phyloP scores from a whole-genome alignment of 2,113 vertebrate genomes.

The Chionodraco myersi region DNA sequence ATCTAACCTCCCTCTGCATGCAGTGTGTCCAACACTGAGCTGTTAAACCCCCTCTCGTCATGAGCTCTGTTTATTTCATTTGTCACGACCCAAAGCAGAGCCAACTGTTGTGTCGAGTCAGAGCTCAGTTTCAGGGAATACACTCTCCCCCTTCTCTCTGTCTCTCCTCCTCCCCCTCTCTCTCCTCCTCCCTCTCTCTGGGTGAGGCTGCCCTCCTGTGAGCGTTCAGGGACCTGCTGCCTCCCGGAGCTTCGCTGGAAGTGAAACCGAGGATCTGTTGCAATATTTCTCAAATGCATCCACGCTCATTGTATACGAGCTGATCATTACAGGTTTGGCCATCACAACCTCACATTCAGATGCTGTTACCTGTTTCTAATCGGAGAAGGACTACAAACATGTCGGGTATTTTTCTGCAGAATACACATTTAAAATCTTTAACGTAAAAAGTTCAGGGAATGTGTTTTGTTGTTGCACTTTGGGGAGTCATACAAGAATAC shows the following conservation, averaged over 20 bases:
- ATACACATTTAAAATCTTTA: conserved; percentile 18
- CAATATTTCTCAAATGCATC: conserved; percentile 4
- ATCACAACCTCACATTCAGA: conserved; percentile 6
- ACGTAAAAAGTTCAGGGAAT: conserved; percentile 57
- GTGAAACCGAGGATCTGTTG: conserved; percentile 35
- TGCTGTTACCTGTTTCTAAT: conserved; percentile 1
- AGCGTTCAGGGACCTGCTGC: conserved; percentile 37
- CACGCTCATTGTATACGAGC: neutral
- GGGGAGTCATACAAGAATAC: neutral
- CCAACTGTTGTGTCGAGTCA: conserved; percentile 53
- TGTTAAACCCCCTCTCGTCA: conserved; percentile 32
- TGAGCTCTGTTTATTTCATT: conserved; percentile 58
- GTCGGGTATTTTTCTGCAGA: conserved; percentile 47
- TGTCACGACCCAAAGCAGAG: conserved; percentile 65
- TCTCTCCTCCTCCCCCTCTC: neutral
- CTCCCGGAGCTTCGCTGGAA: conserved; percentile 31
- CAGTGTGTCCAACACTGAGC: conserved; percentile 40
- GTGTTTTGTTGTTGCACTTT: conserved; percentile 55
- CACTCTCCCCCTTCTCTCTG: neutral
- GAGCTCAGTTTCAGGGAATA: conserved; percentile 57
- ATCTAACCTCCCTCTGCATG: conserved; percentile 30
- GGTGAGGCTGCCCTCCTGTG: conserved; percentile 66
- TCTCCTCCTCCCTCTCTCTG: neutral
- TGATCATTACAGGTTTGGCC: neutral
- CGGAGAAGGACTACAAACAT: conserved; percentile 4